Percentiles rank a stretch among this genome's conserved stretches.
Evolutionary conservation across 2,113 vertebrate species (phyloP).

Genomic region (Ctenomys sociabilis): DNA sequence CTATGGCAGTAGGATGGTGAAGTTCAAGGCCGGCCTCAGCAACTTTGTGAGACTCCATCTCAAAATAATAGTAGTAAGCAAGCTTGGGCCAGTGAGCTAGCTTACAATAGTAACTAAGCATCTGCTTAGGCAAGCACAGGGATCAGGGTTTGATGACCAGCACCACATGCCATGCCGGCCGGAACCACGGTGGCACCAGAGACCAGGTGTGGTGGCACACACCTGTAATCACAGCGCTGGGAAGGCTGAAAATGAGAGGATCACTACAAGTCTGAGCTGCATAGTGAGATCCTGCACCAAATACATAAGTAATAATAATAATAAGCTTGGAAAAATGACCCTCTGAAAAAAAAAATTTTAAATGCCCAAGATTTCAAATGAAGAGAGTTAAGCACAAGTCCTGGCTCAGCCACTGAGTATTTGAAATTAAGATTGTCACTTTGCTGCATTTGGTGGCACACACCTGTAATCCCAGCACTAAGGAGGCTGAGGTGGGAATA

Average conservation of each 20-base stretch:
- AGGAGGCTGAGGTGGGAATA: too few species aligned
- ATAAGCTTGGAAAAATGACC: background rate
- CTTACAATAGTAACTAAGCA: too few species aligned
- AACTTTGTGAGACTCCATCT: background rate
- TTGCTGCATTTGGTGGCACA: background rate
- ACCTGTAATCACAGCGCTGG: too few species aligned
- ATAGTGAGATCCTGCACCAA: too few species aligned
- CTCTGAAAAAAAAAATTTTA: background rate
- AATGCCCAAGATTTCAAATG: background rate
- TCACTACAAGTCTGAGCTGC: too few species aligned
- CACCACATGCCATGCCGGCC: too few species aligned
- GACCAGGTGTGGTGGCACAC: too few species aligned
- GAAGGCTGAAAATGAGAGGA: too few species aligned
- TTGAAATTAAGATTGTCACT: background rate
- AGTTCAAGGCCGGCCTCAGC: background rate
- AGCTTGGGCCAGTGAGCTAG: background rate
- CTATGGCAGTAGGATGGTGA: background rate
- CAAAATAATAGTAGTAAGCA: background rate
- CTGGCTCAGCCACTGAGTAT: background rate
- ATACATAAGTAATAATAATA: background rate
- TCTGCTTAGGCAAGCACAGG: too few species aligned
- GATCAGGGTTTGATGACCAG: too few species aligned
- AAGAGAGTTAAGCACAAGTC: background rate
- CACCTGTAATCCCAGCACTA: too few species aligned
- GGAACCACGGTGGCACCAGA: too few species aligned